Conservation (phyloP, 2,797 vertebrate species). For the Amniataba percoides region DNA sequence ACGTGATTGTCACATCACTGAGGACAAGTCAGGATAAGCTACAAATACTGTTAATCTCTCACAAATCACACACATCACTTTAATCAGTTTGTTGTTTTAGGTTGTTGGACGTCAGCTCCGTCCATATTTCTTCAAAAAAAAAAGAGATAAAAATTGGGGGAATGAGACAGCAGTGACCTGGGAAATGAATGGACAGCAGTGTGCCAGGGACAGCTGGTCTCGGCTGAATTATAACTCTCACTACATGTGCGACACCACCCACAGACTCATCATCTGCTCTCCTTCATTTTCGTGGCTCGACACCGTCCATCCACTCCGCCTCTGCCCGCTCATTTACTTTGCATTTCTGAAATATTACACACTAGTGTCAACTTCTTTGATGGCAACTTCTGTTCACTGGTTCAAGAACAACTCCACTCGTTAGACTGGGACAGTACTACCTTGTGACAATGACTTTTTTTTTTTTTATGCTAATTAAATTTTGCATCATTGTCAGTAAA, state of each 20-base stretch:
- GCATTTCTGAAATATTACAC: not conserved
- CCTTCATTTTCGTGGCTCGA: constrained; percentile 25
- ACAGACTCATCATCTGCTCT: constrained; percentile 74
- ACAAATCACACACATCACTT: not conserved
- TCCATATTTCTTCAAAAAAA: constrained; percentile 2
- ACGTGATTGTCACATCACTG: not conserved
- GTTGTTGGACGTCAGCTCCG: not conserved
- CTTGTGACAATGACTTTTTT: constrained; percentile 21
- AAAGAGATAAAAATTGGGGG: not conserved
- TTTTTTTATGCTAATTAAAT: constrained; percentile 42
- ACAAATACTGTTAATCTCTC: constrained; percentile 1
- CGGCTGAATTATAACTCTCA: constrained; percentile 59
- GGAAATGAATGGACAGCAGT: constrained; percentile 34
- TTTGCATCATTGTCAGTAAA: constrained; percentile 25
- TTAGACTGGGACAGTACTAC: not conserved
- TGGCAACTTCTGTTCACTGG: not conserved
- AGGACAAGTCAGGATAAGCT: not conserved
- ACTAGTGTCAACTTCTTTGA: not conserved
- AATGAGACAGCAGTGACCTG: constrained; percentile 28
- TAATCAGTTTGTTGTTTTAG: not conserved
- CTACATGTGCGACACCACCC: constrained; percentile 76
- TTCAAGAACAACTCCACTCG: not conserved
- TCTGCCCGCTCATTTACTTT: constrained; percentile 25
- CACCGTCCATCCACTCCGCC: constrained; percentile 24
- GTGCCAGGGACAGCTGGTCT: constrained; percentile 66